Evolutionary conservation across 2,888 invertebrate genomes (phyloP), one percentile per base, ranked within the genome.

Genomic region (Molorchus minor): DNA sequence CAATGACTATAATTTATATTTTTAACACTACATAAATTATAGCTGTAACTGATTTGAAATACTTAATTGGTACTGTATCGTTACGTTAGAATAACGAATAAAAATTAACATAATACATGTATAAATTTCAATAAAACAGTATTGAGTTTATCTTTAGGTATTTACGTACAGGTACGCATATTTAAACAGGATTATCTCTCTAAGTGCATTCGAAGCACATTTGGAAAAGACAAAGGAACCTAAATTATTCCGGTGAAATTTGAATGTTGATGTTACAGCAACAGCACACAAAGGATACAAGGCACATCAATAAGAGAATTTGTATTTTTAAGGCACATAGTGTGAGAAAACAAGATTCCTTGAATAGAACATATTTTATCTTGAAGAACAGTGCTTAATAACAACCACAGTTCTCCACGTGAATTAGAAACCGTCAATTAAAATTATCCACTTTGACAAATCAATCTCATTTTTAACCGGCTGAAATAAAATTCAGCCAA

Each of bases 101-200:
- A 8, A 5, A 7, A 44, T 44, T 44, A 29, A 29, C 44, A 43
- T 43, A 43, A 12, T 43, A 43, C 43, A 44, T 25, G 16, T 29
- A 19, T 44, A 29, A 44, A 44, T 44, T 44, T 44, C 44, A 44
- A 44, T 29, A 44, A 44, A 44, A 44, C 44, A 44, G 10, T 44
- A 44, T 44, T 16, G 15, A 16, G 44, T 44, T 13, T 44, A 44
- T 44, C 44, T 21, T 29, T n/a, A n/a, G n/a, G n/a, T 29, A 25
- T 25, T 44, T n/a, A 44, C 44, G 10, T 29, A 12, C n/a, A 20
- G 20, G 20, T 43, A 20, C 12, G 43, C 40, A 41, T 20, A 43
- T 43, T 43, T 20, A 12, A 43, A 43, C 12, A 21, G 3, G n/a
- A 20, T 43, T 43, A 19, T 41, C 19, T 41, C 10, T 41, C 19